A percentile compares a stretch with the other conserved stretches of the same genome.
Conservation (phyloP, 2,888 invertebrate genomes). For the Trichogramma evanescens region DNA sequence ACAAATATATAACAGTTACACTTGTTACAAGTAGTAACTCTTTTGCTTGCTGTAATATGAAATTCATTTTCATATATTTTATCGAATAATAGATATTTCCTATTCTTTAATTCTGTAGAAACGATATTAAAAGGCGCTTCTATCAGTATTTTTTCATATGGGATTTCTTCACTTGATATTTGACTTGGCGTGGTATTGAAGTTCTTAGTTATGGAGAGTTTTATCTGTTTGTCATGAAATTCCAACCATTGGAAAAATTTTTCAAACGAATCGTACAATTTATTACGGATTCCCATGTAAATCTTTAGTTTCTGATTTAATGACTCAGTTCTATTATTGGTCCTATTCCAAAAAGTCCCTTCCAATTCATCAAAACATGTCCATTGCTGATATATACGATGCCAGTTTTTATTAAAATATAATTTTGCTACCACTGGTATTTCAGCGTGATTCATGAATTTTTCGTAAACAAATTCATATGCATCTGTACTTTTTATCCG, state of each 20-base stretch:
- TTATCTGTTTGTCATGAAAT: conserved; percentile 1
- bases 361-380: not conserved
- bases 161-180: not conserved
- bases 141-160: not conserved
- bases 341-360: not conserved
- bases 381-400: not conserved
- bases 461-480: too few species aligned
- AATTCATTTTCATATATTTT: not conserved
- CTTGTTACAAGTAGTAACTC: not conserved
- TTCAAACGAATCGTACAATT: not conserved
- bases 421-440: not conserved
- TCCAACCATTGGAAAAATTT: conserved; percentile 1
- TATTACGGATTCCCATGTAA: not conserved
- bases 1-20: not conserved
- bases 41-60: not conserved
- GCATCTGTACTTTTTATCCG: not conserved
- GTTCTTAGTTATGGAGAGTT: not conserved
- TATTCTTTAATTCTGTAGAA: not conserved
- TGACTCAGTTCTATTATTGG: not conserved
- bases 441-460: too few species aligned
- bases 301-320: not conserved
- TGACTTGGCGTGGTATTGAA: not conserved
- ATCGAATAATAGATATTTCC: not conserved
- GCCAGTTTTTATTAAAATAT: conserved; percentile 1
- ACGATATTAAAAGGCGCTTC: not conserved